phyloP scores from a whole-genome alignment of 2,888 invertebrate genomes.

The Habrosyne pyritoides region DNA sequence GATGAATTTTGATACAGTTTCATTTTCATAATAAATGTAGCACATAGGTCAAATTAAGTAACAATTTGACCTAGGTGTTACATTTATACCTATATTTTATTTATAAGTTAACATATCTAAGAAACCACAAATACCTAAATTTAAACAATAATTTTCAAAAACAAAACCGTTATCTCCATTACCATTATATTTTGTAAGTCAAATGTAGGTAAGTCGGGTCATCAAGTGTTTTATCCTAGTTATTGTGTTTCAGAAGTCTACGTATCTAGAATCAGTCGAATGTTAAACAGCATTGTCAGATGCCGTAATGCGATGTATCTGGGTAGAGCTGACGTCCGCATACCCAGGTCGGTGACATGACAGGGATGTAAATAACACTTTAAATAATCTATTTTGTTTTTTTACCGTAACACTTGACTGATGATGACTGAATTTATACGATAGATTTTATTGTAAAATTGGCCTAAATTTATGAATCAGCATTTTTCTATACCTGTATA shows the following conservation, averaged over 20 bases:
- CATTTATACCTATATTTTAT: too few species aligned
- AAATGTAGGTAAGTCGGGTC: slow-evolving; percentile 5
- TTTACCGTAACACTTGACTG: not conserved
- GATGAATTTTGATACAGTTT: too few species aligned
- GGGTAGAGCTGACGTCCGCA: slow-evolving; percentile 54
- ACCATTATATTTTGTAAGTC: slow-evolving; percentile 12
- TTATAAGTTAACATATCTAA: too few species aligned
- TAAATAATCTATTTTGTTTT: slow-evolving; percentile 15
- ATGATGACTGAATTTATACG: not conserved
- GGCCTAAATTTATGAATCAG: not conserved
- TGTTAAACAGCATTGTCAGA: slow-evolving; percentile 53
- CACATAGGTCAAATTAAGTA: too few species aligned
- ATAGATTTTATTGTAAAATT: not conserved
- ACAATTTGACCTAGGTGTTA: too few species aligned
- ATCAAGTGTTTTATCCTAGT: slow-evolving; percentile 5
- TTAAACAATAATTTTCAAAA: slow-evolving; percentile 5
- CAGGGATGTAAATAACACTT: slow-evolving; percentile 31
- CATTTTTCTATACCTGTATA: too few species aligned
- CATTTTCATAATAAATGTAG: too few species aligned
- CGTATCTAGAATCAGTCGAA: slow-evolving; percentile 52
- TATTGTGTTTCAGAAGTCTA: slow-evolving; percentile 12
- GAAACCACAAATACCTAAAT: not conserved
- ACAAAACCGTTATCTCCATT: slow-evolving; percentile 10
- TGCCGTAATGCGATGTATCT: slow-evolving; percentile 62
- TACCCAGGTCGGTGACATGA: slow-evolving; percentile 53